Evolutionary conservation across 2,888 invertebrate species (phyloP).

Genomic region (Nycteola revayana): DNA sequence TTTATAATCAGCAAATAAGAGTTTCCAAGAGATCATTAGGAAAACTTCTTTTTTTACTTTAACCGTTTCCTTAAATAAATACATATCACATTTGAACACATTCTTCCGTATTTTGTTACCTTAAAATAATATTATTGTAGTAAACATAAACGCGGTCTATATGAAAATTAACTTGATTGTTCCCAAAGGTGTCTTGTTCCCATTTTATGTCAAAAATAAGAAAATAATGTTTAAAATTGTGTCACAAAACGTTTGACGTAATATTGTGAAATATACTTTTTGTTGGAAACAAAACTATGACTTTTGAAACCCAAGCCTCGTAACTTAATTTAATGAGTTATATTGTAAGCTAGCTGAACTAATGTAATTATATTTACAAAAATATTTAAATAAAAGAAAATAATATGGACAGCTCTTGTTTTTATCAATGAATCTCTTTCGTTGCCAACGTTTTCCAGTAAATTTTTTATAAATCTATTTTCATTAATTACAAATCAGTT

Average conservation of each 20-base stretch:
- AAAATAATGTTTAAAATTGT: slow-evolving; percentile 1
- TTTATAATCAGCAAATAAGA: slow-evolving; percentile 62
- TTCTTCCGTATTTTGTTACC: slow-evolving; percentile 63
- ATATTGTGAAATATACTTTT: no score
- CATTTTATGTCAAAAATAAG: slow-evolving; percentile 14
- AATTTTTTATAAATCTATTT: no score
- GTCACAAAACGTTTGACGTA: neutral
- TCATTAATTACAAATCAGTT: no score
- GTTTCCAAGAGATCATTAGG: slow-evolving; percentile 80
- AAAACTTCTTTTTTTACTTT: slow-evolving; percentile 73
- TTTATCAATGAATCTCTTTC: no score
- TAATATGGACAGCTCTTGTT: slow-evolving; percentile 8
- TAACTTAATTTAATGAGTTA: slow-evolving; percentile 26
- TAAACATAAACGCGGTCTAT: slow-evolving; percentile 14
- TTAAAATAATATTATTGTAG: slow-evolving; percentile 40
- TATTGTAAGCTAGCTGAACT: slow-evolving; percentile 30
- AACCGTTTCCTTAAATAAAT: slow-evolving; percentile 69
- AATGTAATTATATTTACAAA: slow-evolving; percentile 31
- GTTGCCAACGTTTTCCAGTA: no score
- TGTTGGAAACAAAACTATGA: slow-evolving; percentile 2
- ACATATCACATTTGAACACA: slow-evolving; percentile 82
- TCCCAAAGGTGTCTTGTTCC: slow-evolving; percentile 45
- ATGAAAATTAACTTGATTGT: slow-evolving; percentile 15
- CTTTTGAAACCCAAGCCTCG: slow-evolving; percentile 33
- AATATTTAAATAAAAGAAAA: slow-evolving; percentile 19